Evolutionary conservation across 2,113 vertebrate species (phyloP), one percentile per base, ranked within the genome.

Genomic region (Dicentrarchus labrax): DNA sequence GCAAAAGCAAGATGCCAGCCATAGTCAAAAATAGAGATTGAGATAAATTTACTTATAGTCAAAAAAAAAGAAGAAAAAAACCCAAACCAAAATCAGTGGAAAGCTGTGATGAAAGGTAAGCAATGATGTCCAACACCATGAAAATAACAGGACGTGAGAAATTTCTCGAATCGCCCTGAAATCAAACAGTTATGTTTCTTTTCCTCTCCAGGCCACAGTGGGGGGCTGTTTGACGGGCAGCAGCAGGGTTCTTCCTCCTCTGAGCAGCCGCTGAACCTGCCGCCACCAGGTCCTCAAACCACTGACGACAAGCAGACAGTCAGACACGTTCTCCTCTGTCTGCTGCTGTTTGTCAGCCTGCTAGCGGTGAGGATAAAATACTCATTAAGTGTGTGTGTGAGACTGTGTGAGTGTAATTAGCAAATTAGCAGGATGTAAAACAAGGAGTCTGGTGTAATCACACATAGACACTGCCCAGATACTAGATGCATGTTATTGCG

Each of bases 291-390:
- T 0, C 86, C 38, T 8, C 91, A 77, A 21, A 6, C 72, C 36
- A 22, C 68, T 0, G 97, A 95, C 1, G 95, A 99, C 13, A 95
- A 94, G 47, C 98, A 99, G 93, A 95, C 97, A 76, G 95, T 96
- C 83, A 96, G 98, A 91, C 98, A 99, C 0, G 96, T 97, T 57
- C 89, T 99, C 85, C 96, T 99, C 19, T 98, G 97, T 92, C 94
- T 99, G 47, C 96, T 99, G 82, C 98, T 99, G 84, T 84, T 96
- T 47, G 96, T 99, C 87, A 96, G 97, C 93, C 94, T 99, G 66
- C 95, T 99, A 48, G 98, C 98, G 85, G 98, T 99, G 60, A 84
- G 88, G 6, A 59, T 51, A 0, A 19, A 56, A n/a, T 92, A 94
- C 84, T 95, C n/a, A 3, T 0, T 60, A 19, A 2, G 11, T 56